These are phyloP conservation scores for Amblyopsis rosae DNA, from an alignment of 2,113 vertebrate genomes.

Conservation along the genomic window DNA sequence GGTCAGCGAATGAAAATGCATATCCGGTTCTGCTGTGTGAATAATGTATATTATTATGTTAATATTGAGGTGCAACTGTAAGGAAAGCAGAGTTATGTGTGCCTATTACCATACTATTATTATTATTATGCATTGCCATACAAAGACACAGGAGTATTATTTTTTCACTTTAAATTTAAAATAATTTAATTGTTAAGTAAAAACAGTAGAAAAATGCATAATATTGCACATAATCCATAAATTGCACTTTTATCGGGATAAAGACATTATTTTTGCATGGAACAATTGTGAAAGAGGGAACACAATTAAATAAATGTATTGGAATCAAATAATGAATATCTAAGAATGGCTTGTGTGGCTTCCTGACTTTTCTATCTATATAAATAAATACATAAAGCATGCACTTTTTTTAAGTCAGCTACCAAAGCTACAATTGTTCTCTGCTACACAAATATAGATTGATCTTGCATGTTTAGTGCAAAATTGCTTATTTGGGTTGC, in stretches of 20 bases:
- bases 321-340: slow-evolving; percentile 18
- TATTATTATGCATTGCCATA: no score
- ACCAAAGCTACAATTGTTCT: slow-evolving; percentile 47
- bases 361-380: not conserved
- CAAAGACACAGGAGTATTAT: slow-evolving; percentile 41
- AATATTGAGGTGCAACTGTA: no score
- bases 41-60: no score
- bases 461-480: no score
- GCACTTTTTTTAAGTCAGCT: slow-evolving; percentile 35
- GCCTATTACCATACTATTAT: no score
- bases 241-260: slow-evolving; percentile 78
- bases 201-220: slow-evolving; percentile 86
- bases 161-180: slow-evolving; percentile 50
- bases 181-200: slow-evolving; percentile 72
- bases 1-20: no score
- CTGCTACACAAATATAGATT: not conserved
- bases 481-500: slow-evolving; percentile 16
- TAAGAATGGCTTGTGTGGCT: slow-evolving; percentile 4
- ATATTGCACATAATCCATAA: slow-evolving; percentile 79
- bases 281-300: slow-evolving; percentile 27
- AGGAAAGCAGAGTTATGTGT: no score
- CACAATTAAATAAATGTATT: no score
- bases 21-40: no score
- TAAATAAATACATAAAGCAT: slow-evolving; percentile 37
- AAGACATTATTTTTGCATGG: slow-evolving; percentile 64